These are phyloP conservation scores for Zaprionus ornatus DNA, from an alignment of 1,140 invertebrate genomes.

Conservation along the genomic window DNA sequence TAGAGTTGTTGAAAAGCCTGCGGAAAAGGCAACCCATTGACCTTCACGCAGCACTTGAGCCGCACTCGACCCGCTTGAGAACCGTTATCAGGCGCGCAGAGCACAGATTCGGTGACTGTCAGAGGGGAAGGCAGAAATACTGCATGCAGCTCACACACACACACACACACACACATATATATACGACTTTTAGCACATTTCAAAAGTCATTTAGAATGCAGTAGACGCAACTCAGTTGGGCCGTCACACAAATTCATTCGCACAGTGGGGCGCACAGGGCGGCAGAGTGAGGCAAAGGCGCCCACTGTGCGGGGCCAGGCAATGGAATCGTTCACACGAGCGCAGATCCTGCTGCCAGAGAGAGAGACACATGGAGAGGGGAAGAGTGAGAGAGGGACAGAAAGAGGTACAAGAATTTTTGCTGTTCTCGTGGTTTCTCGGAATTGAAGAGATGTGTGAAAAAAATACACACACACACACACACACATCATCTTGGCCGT, in stretches of 20 bases:
- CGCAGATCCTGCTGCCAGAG: conserved; percentile 60
- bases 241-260: conserved; percentile 48
- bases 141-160: conserved; percentile 45
- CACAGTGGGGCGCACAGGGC: conserved; percentile 57
- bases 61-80: conserved; percentile 15
- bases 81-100: conserved; percentile 35
- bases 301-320: conserved; percentile 18
- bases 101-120: conserved; percentile 30
- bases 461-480: conserved; percentile 11
- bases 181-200: conserved; percentile 16
- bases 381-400: neutral
- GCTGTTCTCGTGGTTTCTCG: conserved; percentile 57
- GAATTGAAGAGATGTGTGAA: conserved; percentile 27
- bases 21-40: conserved; percentile 35
- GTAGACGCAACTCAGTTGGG: conserved; percentile 40
- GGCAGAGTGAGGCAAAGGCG: conserved; percentile 9
- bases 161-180: conserved; percentile 26
- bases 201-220: conserved; percentile 65
- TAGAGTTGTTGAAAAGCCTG: conserved; percentile 8
- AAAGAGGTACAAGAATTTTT: conserved; percentile 59
- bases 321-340: conserved; percentile 39
- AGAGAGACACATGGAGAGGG: conserved; percentile 23
- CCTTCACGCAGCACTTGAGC: conserved; percentile 32
- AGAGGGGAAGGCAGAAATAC: conserved; percentile 23
- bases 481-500: conserved; percentile 47